phyloP scores from a whole-genome alignment of 2,797 vertebrate species.

The Cyprinodon diabolis region DNA sequence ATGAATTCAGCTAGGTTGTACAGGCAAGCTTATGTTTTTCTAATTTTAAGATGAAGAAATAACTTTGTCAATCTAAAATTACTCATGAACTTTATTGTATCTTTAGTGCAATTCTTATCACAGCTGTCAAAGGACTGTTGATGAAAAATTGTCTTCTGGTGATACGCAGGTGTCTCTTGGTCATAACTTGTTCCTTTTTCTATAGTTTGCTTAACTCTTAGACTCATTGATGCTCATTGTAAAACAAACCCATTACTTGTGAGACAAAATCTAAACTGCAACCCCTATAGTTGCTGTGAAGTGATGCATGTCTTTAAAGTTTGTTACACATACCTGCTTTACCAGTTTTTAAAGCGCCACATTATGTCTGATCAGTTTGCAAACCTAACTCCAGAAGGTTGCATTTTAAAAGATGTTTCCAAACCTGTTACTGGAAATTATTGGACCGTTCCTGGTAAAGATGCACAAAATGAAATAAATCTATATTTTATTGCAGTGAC shows the following conservation, averaged over 20 bases:
- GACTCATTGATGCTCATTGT: background rate
- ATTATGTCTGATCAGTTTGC: constrained; percentile 7
- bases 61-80: background rate
- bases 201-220: no score
- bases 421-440: background rate
- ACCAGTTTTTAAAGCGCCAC: background rate
- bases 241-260: background rate
- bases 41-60: background rate
- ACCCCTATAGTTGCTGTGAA: background rate
- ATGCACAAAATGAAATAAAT: background rate
- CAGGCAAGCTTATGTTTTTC: background rate
- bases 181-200: background rate
- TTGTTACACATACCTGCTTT: background rate
- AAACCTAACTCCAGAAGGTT: background rate
- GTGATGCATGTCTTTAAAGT: background rate
- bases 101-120: background rate
- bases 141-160: background rate
- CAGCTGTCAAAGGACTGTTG: background rate
- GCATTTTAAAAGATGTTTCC: background rate
- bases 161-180: background rate
- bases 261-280: background rate
- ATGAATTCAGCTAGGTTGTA: no score
- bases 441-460: background rate
- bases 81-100: background rate
- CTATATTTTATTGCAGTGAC: background rate